Conservation (phyloP, 2,888 invertebrate genomes). For the Xestia rhomboidea region DNA sequence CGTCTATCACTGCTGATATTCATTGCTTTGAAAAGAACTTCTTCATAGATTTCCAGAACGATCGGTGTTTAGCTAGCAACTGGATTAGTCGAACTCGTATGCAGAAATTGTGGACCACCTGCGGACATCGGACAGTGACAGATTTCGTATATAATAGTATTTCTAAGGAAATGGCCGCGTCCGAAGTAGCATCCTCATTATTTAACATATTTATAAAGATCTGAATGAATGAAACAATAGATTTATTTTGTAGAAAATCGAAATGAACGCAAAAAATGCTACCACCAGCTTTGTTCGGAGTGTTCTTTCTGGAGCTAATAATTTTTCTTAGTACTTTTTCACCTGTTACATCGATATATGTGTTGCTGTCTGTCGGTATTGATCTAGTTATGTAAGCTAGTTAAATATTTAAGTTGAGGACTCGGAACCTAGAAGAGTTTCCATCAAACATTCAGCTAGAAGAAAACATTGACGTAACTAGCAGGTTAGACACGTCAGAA, state of each 20-base stretch:
- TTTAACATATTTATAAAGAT: too few relatives aligned
- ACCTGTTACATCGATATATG: constrained; percentile 62
- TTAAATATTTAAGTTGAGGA: constrained; percentile 23
- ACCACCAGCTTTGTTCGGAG: background rate
- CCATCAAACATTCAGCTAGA: background rate
- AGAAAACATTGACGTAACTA: background rate
- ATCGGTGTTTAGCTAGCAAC: too few relatives aligned
- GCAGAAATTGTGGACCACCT: too few relatives aligned
- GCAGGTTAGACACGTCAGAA: background rate
- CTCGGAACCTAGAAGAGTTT: background rate
- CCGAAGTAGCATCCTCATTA: too few relatives aligned
- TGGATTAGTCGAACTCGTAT: too few relatives aligned
- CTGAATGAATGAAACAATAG: too few relatives aligned
- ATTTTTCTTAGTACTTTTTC: background rate
- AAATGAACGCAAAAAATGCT: background rate
- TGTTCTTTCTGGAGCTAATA: constrained; percentile 22
- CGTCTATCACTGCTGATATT: background rate
- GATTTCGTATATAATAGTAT: too few relatives aligned
- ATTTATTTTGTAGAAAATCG: background rate
- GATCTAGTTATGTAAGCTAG: constrained; percentile 53
- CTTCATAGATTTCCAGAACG: too few relatives aligned
- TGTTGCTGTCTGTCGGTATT: constrained; percentile 60
- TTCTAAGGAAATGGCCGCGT: too few relatives aligned
- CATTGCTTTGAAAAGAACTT: too few relatives aligned
- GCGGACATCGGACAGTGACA: too few relatives aligned